Percentiles rank a stretch among this genome's conserved stretches.
Conservation (phyloP, 2,888 invertebrate genomes). For the Drosophila austrosaltans region DNA sequence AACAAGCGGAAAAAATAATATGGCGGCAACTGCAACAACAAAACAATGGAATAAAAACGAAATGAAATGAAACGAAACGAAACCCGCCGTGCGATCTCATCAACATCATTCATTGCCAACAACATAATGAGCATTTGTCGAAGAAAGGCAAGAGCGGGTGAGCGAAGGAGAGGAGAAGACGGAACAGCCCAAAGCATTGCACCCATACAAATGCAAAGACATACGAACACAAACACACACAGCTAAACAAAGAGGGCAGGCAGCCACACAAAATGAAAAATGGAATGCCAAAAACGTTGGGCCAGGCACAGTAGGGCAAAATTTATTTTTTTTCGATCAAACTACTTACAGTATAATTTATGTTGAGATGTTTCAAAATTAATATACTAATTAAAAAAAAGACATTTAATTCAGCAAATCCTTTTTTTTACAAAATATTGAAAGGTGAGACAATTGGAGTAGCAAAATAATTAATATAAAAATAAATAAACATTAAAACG, state of each 20-base stretch:
- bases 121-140: constrained; percentile 49
- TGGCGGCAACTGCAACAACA: constrained; percentile 60
- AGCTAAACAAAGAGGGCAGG: constrained; percentile 25
- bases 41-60: constrained; percentile 21
- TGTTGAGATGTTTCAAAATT: too few relatives aligned
- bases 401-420: neutral
- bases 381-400: neutral
- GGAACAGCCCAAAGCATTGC: constrained; percentile 57
- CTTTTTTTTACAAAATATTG: neutral
- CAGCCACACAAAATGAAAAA: constrained; percentile 70
- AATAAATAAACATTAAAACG: too few relatives aligned
- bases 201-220: constrained; percentile 36
- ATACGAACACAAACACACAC: neutral
- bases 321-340: neutral
- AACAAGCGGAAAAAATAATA: constrained; percentile 68
- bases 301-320: constrained; percentile 58
- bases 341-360: neutral
- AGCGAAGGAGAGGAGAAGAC: constrained; percentile 21
- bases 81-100: constrained; percentile 39
- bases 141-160: constrained; percentile 18
- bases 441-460: too few relatives aligned
- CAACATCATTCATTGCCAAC: constrained; percentile 39
- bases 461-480: too few relatives aligned
- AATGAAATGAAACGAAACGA: constrained; percentile 29
- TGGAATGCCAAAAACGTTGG: constrained; percentile 59